These are phyloP conservation scores for Spizaetus ornatus DNA, from an alignment of 2,113 vertebrate genomes.

Conservation along the genomic window DNA sequence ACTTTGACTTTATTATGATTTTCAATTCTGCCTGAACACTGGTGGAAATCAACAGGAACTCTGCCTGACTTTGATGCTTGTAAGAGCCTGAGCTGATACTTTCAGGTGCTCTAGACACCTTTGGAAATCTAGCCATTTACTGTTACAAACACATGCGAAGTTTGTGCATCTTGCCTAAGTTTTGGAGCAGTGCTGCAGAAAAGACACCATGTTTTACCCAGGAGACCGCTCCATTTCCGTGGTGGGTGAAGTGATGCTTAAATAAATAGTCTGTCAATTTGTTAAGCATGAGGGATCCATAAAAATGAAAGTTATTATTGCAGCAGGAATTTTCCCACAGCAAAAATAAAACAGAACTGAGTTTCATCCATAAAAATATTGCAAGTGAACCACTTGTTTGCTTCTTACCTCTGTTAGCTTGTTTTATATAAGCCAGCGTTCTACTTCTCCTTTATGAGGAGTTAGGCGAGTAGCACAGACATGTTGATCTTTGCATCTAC, in stretches of 20 bases:
- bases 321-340: slow-evolving; percentile 59
- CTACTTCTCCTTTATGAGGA: not conserved
- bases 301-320: slow-evolving; percentile 44
- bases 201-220: not conserved
- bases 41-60: not conserved
- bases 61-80: not conserved
- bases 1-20: not conserved
- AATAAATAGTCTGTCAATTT: slow-evolving; percentile 28
- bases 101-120: not conserved
- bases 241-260: slow-evolving; percentile 4
- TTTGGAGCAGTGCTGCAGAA: not conserved
- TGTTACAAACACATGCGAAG: not conserved
- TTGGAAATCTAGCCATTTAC: not conserved
- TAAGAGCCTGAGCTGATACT: not conserved
- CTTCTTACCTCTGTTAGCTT: slow-evolving; percentile 18
- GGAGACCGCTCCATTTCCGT: not conserved
- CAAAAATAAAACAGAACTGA: slow-evolving; percentile 18
- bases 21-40: not conserved
- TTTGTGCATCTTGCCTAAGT: not conserved
- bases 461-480: not conserved
- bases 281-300: slow-evolving; percentile 49
- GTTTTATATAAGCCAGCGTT: not conserved
- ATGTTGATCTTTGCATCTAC: slow-evolving; percentile 40
- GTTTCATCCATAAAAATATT: not conserved
- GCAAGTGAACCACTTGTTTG: not conserved